Conservation (phyloP, 2,113 vertebrate species). For the Lonchura striata region DNA sequence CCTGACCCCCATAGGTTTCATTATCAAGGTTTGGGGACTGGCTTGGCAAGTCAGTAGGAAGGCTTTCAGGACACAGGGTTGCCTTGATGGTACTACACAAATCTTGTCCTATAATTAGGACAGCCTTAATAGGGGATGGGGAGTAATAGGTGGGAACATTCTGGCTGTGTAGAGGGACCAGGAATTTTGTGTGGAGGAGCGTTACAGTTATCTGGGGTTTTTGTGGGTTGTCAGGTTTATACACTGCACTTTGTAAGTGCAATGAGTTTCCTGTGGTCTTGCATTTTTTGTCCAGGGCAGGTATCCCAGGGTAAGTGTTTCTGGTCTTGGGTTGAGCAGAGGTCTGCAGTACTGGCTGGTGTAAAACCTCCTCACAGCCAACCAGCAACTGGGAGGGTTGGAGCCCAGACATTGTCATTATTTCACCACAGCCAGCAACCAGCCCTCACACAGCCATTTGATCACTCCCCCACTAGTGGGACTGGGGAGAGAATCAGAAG, state of each 20-base stretch:
- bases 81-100: background rate
- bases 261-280: background rate
- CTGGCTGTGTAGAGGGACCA: background rate
- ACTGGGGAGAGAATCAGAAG: background rate
- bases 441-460: rapidly evolving
- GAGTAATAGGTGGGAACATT: background rate
- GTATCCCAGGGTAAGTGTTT: background rate
- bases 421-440: background rate
- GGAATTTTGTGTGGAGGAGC: background rate
- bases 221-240: background rate
- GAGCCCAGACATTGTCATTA: background rate
- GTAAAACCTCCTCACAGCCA: background rate
- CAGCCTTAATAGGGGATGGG: background rate
- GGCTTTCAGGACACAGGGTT: background rate
- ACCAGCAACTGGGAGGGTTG: rapidly evolving
- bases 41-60: background rate
- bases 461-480: rapidly evolving
- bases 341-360: background rate
- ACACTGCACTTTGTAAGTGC: background rate
- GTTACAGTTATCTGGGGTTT: background rate
- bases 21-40: background rate
- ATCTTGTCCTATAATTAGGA: background rate
- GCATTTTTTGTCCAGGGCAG: background rate
- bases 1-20: background rate
- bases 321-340: background rate